Evolutionary conservation across 2,888 invertebrate species (phyloP).

Genomic region (Microplitis deprimator): DNA sequence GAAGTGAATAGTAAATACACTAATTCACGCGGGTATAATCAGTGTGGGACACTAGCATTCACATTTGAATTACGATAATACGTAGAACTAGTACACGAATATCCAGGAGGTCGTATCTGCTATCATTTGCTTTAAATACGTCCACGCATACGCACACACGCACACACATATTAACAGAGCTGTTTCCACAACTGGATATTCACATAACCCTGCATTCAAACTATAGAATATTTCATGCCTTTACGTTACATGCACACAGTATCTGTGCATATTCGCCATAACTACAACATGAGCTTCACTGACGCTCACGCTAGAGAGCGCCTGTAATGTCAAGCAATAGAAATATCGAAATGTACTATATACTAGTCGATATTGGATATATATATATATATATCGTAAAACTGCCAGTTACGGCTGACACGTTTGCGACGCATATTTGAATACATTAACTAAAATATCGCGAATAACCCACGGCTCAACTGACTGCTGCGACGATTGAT

Average conservation of each 20-base stretch:
- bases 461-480: conserved; percentile 25
- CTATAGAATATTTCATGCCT: conserved; percentile 25
- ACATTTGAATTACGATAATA: conserved; percentile 35
- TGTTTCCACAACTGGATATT: not conserved
- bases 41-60: conserved; percentile 20
- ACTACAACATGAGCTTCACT: conserved; percentile 22
- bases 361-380: conserved; percentile 11
- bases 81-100: conserved; percentile 19
- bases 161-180: conserved; percentile 7
- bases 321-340: conserved; percentile 26
- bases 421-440: conserved; percentile 44
- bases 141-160: conserved; percentile 6
- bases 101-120: conserved; percentile 32
- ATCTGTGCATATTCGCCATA: conserved; percentile 28
- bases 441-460: conserved; percentile 43
- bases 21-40: conserved; percentile 26
- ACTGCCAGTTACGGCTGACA: conserved; percentile 31
- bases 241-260: conserved; percentile 30
- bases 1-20: conserved; percentile 11
- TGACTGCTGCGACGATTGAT: conserved; percentile 36
- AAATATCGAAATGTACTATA: conserved; percentile 9
- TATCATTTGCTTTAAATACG: conserved; percentile 25
- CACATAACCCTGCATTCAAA: conserved; percentile 4
- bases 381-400: not conserved
- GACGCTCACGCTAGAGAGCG: conserved; percentile 19